Conservation (phyloP, 35 echinoderm and acorn worm genomes). For the Acanthaster planci region DNA sequence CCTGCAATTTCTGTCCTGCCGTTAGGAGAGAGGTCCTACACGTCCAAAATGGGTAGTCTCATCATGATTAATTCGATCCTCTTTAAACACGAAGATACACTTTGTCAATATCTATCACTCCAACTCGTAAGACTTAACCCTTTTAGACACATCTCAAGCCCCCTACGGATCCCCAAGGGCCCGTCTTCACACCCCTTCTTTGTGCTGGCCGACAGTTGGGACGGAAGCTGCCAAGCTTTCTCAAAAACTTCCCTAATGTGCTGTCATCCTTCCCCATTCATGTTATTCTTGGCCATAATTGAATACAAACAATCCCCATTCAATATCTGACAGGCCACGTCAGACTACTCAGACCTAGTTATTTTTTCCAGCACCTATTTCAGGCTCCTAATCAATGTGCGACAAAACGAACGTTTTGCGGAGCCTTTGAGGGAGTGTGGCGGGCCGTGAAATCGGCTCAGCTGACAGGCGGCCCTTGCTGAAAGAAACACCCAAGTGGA, state of each 20-base stretch:
- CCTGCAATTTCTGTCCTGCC: too few species aligned
- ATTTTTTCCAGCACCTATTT: not conserved
- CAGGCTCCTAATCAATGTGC: not conserved
- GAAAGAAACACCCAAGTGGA: not conserved
- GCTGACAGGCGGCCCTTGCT: too few species aligned
- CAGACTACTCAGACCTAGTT: not conserved
- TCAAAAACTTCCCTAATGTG: slow-evolving; percentile 20
- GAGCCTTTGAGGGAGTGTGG: too few species aligned
- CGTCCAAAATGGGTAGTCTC: not conserved
- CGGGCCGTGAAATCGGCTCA: too few species aligned
- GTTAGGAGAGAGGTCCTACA: not conserved
- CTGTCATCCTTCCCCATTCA: slow-evolving; percentile 12
- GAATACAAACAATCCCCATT: slow-evolving; percentile 17
- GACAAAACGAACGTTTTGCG: not conserved
- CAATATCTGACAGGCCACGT: not conserved
- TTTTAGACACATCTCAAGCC: not conserved
- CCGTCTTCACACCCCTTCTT: not conserved
- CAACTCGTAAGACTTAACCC: not conserved
- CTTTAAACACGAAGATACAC: not conserved
- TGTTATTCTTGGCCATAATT: slow-evolving; percentile 13
- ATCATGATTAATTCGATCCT: slow-evolving; percentile 13
- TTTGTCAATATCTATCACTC: slow-evolving; percentile 1
- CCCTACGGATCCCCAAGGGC: not conserved
- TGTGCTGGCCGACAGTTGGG: not conserved
- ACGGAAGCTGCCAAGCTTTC: not conserved